phyloP scores from a whole-genome alignment of 2,888 invertebrate genomes.

The Eupithecia abbreviata region DNA sequence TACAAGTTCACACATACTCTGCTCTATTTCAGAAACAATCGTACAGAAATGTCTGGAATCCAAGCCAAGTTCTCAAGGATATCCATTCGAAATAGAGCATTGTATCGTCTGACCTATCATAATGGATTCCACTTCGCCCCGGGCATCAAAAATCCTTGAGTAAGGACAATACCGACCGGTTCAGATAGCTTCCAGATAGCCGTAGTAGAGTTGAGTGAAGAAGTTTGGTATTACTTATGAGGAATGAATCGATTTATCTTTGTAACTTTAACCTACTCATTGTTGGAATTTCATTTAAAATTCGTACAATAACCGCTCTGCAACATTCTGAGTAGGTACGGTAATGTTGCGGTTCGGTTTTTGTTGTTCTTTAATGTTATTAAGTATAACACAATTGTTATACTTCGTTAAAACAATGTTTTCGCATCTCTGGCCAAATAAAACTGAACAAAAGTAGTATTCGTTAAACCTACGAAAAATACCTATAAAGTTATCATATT shows the following conservation, averaged over 20 bases:
- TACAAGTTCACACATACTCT: too few relatives aligned
- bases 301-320: not conserved
- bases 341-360: too few relatives aligned
- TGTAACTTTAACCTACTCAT: not conserved
- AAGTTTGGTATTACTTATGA: constrained; percentile 3
- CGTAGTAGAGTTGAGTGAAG: constrained; percentile 16
- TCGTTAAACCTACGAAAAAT: too few relatives aligned
- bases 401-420: not conserved
- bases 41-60: constrained; percentile 5
- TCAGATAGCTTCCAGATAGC: constrained; percentile 35
- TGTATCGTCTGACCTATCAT: constrained; percentile 71
- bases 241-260: constrained; percentile 10
- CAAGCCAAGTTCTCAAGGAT: constrained; percentile 22
- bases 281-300: not conserved
- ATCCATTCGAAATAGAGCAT: constrained; percentile 44
- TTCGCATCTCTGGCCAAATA: not conserved
- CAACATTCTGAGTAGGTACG: too few relatives aligned
- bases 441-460: not conserved
- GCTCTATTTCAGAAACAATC: constrained; percentile 3
- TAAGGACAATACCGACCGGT: constrained; percentile 48
- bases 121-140: constrained; percentile 67
- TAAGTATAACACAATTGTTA: too few relatives aligned
- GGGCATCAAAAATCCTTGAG: constrained; percentile 61
- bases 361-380: too few relatives aligned
- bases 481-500: too few relatives aligned